These are phyloP conservation scores for Capitella teleta DNA, from an alignment of 1,140 invertebrate species.

Conservation along the genomic window DNA sequence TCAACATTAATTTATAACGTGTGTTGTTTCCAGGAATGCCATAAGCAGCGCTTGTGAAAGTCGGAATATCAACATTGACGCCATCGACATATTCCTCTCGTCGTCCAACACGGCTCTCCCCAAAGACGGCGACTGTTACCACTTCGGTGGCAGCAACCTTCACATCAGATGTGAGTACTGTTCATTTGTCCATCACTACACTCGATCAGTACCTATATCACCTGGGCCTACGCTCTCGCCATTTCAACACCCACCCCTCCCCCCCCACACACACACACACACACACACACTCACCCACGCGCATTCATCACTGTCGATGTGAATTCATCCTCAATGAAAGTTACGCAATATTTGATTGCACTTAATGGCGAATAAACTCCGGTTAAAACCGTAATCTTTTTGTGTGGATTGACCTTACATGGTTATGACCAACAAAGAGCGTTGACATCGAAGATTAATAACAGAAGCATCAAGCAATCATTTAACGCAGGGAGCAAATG, in stretches of 20 bases:
- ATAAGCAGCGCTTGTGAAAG: conserved; percentile 49
- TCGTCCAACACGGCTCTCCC: conserved; percentile 51
- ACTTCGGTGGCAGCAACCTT: conserved; percentile 59
- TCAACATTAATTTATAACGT: too few relatives aligned
- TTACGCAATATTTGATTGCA: not conserved
- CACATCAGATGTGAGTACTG: conserved; percentile 19
- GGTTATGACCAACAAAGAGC: too few relatives aligned
- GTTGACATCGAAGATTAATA: too few relatives aligned
- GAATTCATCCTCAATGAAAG: not conserved
- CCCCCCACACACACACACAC: not conserved
- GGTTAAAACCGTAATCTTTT: too few relatives aligned
- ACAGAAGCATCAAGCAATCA: too few relatives aligned
- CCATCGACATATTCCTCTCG: conserved; percentile 56
- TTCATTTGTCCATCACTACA: too few relatives aligned
- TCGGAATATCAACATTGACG: conserved; percentile 50
- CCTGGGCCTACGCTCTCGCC: too few relatives aligned
- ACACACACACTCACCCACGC: not conserved
- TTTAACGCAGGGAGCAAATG: too few relatives aligned
- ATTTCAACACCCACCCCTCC: not conserved
- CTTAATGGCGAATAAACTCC: too few relatives aligned
- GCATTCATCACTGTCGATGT: not conserved
- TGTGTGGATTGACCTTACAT: too few relatives aligned
- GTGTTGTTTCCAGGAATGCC: conserved; percentile 44
- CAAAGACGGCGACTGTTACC: conserved; percentile 51
- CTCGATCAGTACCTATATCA: too few relatives aligned